Evolutionary conservation across 92 coral and sea anemone genomes (phyloP), one percentile per base, ranked within the genome.

Genomic region (Zoanthus sociatus): DNA sequence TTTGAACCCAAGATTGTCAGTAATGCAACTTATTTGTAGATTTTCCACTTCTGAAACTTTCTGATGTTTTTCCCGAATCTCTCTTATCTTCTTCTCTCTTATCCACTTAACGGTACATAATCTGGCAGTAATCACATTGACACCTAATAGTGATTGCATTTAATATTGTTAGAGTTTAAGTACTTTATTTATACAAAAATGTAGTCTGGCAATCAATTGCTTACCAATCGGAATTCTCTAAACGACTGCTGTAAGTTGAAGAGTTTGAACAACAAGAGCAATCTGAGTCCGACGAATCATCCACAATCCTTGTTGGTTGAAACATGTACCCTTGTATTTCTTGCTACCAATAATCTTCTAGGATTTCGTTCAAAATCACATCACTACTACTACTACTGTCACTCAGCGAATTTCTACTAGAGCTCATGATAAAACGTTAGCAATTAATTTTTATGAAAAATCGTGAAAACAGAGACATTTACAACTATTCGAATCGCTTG

Each of bases 1-100:
- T 51, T 78, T 78, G 69, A 78, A 78, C 11, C 84, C 84, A 14
- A 71, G 84, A 58, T 78, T 78, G 69, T 78, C 84, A 78, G 84
- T 78, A 46, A 78, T 78, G 69, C 71, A 78, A n/a, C 84, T 51
- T 51, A 51, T 51, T 51, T 51, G 56, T 51, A 51, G 31, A 58
- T 45, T 79, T 14, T 79, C 72, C 0, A 26, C 26, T 26, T 26
- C 26, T 26, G 26, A 26, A 26, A 26, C 26, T 26, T 26, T 26
- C 26, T 26, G n/a, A n/a, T 26, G 26, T 26, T 26, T 26, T 26
- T 26, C 26, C 26, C 26, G 26, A 26, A 26, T 26, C 26, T 26
- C 26, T 26, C 26, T 26, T 26, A 26, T 26, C 26, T 26, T 0
- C 26, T 26, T n/a, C n/a, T n/a, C n/a, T n/a, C n/a, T n/a, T n/a